phyloP scores from a whole-genome alignment of 2,113 vertebrate genomes.

The Dunckerocampus dactyliophorus region DNA sequence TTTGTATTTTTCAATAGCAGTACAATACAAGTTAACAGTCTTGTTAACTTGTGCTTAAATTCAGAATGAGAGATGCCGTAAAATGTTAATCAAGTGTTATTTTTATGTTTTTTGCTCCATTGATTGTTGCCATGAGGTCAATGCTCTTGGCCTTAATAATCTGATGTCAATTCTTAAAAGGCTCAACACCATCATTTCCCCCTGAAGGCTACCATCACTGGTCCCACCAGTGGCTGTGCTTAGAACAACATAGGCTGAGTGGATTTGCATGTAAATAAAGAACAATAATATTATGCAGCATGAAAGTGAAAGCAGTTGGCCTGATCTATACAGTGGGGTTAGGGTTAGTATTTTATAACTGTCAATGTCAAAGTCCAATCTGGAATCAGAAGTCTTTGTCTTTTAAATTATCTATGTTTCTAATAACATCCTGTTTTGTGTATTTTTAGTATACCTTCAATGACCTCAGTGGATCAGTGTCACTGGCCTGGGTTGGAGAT shows the following conservation, averaged over 20 bases:
- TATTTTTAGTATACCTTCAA: conserved; percentile 76
- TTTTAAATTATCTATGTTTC: not conserved
- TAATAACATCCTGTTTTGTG: not conserved
- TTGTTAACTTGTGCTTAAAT: not conserved
- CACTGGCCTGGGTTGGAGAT: conserved; percentile 90
- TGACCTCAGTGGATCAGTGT: conserved; percentile 84
- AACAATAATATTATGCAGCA: conserved; percentile 9
- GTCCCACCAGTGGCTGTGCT: conserved; percentile 10
- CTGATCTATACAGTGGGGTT: not conserved
- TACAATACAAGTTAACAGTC: too few relatives aligned
- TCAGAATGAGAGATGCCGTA: too few relatives aligned
- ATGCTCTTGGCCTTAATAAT: conserved; percentile 19
- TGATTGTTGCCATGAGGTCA: too few relatives aligned
- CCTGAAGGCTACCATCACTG: conserved; percentile 7
- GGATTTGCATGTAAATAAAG: conserved; percentile 1
- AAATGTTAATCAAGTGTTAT: too few relatives aligned
- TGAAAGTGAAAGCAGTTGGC: conserved; percentile 8
- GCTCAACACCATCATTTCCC: conserved; percentile 17
- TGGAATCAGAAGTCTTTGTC: not conserved
- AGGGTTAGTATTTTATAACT: too few relatives aligned
- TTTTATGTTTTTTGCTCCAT: too few relatives aligned
- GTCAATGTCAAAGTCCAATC: too few relatives aligned
- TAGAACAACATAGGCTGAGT: conserved; percentile 3
- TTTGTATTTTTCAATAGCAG: conserved; percentile 16
- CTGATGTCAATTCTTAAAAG: conserved; percentile 42